Evolutionary conservation across 2,797 vertebrate genomes (phyloP), one percentile per base, ranked within the genome.

Genomic region (Hydrophis major): DNA sequence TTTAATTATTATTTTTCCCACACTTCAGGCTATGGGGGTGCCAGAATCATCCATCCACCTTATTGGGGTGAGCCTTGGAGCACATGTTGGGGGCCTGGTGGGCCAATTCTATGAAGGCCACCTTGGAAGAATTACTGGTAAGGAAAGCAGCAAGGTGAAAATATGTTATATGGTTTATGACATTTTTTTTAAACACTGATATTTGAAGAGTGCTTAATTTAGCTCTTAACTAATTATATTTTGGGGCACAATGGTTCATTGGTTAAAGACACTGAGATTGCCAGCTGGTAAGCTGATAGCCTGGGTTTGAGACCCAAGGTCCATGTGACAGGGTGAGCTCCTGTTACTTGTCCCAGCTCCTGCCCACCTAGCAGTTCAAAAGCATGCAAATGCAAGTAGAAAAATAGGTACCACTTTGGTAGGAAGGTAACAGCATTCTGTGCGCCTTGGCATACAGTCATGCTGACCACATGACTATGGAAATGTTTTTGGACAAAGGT

Each of bases 101-200:
- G 99, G 99, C 56, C 98, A 98, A 50, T 97, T 99, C 66, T 98
- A 98, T 2, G 95, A 97, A 8, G 99, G 99, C 86, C 98, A 95
- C 91, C 97, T 99, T 27, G 99, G 99, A 96, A 96, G 95, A 95
- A 99, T 99, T 96, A 99, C 99, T 98, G 99, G 99, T 99, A 93
- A 90, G n/a, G 28, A 42, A 37, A 57, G n/a, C 47, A 27, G 57
- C 50, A 32, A 25, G 11, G 6, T 27, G 69, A 90, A 37, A 59
- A 32, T 74, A n/a, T 57, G 22, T 32, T 56, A 18, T 37, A 59
- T 47, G 14, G 37, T 60, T 32, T 25, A 12, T 83, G 22, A 47
- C 8, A 12, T 47, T 83, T 83, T 47, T 25, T 4, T 83, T 42
- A 83, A 83, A 83, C 20, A 47, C 10, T 83, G 2, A 47, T 83